Percentiles rank a stretch among this genome's conserved stretches.
phyloP scores from a whole-genome alignment of 2,888 invertebrate genomes.

The Cryptocephalus moraei region DNA sequence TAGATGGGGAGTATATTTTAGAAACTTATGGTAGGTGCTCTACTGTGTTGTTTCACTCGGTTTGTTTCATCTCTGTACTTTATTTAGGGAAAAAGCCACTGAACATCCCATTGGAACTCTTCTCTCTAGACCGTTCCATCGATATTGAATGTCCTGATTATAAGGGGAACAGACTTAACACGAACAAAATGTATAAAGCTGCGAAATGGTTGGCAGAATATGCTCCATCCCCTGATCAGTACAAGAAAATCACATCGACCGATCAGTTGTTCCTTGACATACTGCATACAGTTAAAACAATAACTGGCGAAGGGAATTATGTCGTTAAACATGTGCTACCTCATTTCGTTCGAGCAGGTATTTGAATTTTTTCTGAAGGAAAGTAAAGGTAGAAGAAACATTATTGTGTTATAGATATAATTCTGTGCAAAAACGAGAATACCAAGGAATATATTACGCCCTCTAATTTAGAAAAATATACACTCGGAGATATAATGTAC shows the following conservation, averaged over 20 bases:
- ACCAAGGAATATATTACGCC: constrained; percentile 42
- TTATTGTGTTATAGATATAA: constrained; percentile 24
- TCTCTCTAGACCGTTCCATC: constrained; percentile 51
- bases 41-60: neutral
- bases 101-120: constrained; percentile 43
- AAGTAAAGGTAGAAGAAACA: too few species aligned
- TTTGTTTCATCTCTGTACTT: neutral
- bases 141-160: constrained; percentile 51
- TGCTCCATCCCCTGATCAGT: constrained; percentile 43
- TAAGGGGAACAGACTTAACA: constrained; percentile 44
- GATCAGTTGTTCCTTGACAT: constrained; percentile 51
- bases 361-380: neutral
- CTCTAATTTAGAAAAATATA: constrained; percentile 39
- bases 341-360: constrained; percentile 55
- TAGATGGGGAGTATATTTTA: constrained; percentile 48
- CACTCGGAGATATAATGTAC: constrained; percentile 40
- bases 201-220: constrained; percentile 51
- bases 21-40: constrained; percentile 42
- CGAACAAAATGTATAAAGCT: constrained; percentile 40
- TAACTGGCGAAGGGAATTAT: constrained; percentile 20
- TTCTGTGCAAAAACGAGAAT: constrained; percentile 36
- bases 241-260: constrained; percentile 44
- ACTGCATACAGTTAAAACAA: constrained; percentile 36
- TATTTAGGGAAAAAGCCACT: constrained; percentile 23
- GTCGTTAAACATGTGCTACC: constrained; percentile 54